Conservation (phyloP, 2,113 vertebrate genomes). For the Lycaon pictus region DNA sequence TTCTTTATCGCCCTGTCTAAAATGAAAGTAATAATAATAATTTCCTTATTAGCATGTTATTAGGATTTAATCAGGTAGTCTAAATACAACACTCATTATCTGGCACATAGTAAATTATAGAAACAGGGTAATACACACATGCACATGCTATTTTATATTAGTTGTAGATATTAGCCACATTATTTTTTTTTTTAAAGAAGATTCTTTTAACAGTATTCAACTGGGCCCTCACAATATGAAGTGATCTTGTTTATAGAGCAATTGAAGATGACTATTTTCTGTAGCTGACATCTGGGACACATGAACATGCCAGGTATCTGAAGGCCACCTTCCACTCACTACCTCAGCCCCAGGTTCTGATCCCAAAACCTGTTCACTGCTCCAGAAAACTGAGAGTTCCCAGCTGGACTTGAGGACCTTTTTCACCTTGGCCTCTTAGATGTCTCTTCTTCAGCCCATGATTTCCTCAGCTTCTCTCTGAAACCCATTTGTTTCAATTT, state of each 20-base stretch:
- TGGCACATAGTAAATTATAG: neutral
- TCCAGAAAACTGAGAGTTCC: neutral
- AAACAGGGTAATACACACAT: neutral
- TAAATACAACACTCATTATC: neutral
- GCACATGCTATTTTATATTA: neutral
- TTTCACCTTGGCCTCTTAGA: neutral
- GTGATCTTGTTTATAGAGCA: neutral
- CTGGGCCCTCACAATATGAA: neutral
- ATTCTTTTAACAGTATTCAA: neutral
- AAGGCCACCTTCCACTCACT: neutral
- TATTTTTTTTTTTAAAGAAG: neutral
- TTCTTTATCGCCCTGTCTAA: neutral
- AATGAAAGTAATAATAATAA: neutral
- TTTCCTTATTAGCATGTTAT: neutral
- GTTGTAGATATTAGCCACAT: no score
- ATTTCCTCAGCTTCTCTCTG: neutral
- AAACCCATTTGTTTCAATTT: neutral
- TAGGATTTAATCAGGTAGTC: neutral
- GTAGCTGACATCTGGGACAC: neutral
- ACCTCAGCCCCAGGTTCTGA: neutral
- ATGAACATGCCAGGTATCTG: neutral
- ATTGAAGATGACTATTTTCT: neutral
- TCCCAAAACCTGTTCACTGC: neutral
- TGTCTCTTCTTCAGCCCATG: neutral
- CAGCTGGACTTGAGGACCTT: neutral